Conservation (phyloP, 2,113 vertebrate genomes). For the Alethe diademata region DNA sequence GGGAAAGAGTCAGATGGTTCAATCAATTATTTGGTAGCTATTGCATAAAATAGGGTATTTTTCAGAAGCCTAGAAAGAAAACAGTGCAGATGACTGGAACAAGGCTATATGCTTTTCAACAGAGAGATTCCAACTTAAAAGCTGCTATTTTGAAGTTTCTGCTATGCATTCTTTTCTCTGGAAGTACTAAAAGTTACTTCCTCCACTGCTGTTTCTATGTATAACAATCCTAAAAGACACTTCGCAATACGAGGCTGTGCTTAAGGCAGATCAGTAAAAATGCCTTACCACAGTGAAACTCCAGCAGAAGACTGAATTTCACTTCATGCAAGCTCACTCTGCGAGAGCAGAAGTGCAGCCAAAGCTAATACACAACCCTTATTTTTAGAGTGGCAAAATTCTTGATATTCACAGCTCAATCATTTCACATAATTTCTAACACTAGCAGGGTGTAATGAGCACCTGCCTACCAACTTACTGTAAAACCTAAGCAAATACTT, state of each 20-base stretch:
- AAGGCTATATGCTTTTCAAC: fast-evolving
- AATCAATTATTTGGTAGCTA: not conserved
- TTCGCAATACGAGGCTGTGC: not conserved
- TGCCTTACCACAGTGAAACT: not conserved
- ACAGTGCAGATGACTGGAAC: not conserved
- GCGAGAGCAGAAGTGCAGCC: not conserved
- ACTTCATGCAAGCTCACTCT: not conserved
- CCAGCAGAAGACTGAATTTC: not conserved
- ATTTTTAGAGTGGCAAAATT: not conserved
- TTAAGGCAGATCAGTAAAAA: not conserved
- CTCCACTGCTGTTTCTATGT: not conserved
- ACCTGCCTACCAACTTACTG: not conserved
- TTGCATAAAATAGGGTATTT: not conserved
- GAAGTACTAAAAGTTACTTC: not conserved
- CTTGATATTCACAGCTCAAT: not conserved
- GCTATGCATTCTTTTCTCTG: not conserved
- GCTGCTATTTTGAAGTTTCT: not conserved
- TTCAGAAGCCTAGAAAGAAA: not conserved
- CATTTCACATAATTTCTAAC: not conserved
- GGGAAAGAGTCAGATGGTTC: not conserved
- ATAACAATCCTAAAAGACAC: not conserved
- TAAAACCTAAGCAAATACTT: not conserved
- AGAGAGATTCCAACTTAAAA: not conserved
- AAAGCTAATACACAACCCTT: not conserved
- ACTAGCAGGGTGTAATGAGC: not conserved